These are phyloP conservation scores for Poecilia gillii DNA, from an alignment of 2,797 vertebrate genomes.

Conservation along the genomic window DNA sequence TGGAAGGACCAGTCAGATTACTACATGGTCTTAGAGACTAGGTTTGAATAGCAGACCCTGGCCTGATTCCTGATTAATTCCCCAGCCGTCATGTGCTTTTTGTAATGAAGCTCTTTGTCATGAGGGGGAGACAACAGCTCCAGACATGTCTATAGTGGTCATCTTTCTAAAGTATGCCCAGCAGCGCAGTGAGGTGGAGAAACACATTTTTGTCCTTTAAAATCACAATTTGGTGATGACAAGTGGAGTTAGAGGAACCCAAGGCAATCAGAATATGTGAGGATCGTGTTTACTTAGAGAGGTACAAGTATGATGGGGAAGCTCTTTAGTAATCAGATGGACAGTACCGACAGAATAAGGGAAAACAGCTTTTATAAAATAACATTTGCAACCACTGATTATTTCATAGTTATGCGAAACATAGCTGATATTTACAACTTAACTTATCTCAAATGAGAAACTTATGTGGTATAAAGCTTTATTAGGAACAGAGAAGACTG, in stretches of 20 bases:
- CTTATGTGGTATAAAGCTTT: background rate
- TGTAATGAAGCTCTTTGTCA: background rate
- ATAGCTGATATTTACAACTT: background rate
- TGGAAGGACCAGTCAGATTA: background rate
- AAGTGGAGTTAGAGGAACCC: background rate
- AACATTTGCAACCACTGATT: background rate
- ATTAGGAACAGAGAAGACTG: background rate
- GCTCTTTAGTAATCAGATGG: background rate
- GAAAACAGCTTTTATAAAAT: background rate
- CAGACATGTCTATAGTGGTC: background rate
- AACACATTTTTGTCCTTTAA: background rate
- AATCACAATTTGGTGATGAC: background rate
- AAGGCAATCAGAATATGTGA: background rate
- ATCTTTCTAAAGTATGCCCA: background rate
- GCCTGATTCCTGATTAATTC: background rate
- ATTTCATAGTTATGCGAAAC: background rate
- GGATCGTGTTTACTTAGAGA: background rate
- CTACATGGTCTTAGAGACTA: background rate
- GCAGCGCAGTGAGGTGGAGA: background rate
- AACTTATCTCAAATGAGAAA: background rate
- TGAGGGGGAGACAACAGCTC: background rate
- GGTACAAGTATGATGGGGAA: background rate
- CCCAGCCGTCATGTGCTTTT: background rate
- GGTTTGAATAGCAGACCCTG: background rate
- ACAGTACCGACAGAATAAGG: background rate